Base-by-base conservation (phyloP, 2,113 vertebrate genomes). In the Dromaius novaehollandiae region DNA sequence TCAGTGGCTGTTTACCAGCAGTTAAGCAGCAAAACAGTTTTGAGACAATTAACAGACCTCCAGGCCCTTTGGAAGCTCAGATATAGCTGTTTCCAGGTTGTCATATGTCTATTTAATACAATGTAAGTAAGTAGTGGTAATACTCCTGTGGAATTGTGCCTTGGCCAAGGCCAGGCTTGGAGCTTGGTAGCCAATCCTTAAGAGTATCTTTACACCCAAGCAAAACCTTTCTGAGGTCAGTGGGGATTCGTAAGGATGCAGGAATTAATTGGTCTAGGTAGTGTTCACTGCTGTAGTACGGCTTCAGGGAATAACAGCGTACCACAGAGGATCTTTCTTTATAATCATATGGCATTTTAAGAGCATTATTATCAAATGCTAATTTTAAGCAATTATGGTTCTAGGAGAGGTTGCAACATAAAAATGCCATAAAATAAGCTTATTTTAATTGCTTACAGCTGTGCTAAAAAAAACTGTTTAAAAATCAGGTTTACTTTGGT, bases 391-490 rank as follows among this genome's bases (percentile, higher is more conserved):
- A 95, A 30, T 88, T 91, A 46, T 6, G 8, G 63, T 77, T 82
- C 40, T 87, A 92, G 48, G 64, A 87, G 64, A 95, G 60, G 63
- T 89, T 3, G 3, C 63, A 55, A 44, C 42, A 55, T 81, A 71
- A 86, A 86, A 83, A 71, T 81, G 20, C 69, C 77, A n/a, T 81
- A 71, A 91, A 95, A 90, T 60, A 81, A 77, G 11, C 64, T 71
- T 63, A 56, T 86, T 96, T 82, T 93, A 95, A 94, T 95, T 88
- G 38, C 83, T 91, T 82, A 55, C 64, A 91, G 68, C 89, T 90
- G 40, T 69, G 61, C 76, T 77, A 91, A 53, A 11, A 82, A 60
- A 60, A 60, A 65, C 13, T 8, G 2, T 46, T 4, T 17, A 32
- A 82, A 86, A 92, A 48, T 17, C 68, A 61, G 30, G 21, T 94